Base-by-base conservation (phyloP, 2,888 invertebrate species). In the Zonitis immaculata region DNA sequence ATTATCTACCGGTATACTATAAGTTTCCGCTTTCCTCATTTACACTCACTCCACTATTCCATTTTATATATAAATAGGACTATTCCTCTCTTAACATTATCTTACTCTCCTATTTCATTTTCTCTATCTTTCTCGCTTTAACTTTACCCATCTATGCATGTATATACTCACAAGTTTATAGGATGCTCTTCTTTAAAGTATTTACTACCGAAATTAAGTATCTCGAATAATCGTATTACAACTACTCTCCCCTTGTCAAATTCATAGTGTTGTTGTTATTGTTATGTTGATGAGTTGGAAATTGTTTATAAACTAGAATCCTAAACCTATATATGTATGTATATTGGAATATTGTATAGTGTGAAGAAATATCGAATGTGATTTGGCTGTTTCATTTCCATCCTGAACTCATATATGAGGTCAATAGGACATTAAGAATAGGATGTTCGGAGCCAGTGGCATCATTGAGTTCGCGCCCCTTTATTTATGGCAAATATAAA, bases 381-480 rank as follows among this genome's bases (percentile, higher is more conserved):
- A 39, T 39, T 35, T 20, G 39, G 11, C 6, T n/a, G n/a, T 20
- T 20, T 39, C 39, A 39, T 39, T 39, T 39, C 20, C 39, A 39
- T 39, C 39, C 39, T 18, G 39, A 39, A 39, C 20, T n/a, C n/a
- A n/a, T 20, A 39, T 39, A 39, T 39, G 39, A 39, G 39, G 39
- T 39, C 54, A 51, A 54, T 54, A 51, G 51, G 51, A 51, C 51
- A 45, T 51, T 51, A 54, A 55, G 58, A 47, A 51, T 49, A 58
- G 58, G 59, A 59, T 54, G 54, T 51, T 52, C 51, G 62, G 60
- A 56, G 63, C 65, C 63, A 59, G 60, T 63, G 64, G 58, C 63
- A 66, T 68, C 66, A 66, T 65, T 63, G 69, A 62, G 64, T 65
- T 66, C 65, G 66, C 67, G 66, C 66, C 63, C 67, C 66, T 63